Evolutionary conservation across 1,140 invertebrate species (phyloP).

Genomic region (Eubasilissa regina): DNA sequence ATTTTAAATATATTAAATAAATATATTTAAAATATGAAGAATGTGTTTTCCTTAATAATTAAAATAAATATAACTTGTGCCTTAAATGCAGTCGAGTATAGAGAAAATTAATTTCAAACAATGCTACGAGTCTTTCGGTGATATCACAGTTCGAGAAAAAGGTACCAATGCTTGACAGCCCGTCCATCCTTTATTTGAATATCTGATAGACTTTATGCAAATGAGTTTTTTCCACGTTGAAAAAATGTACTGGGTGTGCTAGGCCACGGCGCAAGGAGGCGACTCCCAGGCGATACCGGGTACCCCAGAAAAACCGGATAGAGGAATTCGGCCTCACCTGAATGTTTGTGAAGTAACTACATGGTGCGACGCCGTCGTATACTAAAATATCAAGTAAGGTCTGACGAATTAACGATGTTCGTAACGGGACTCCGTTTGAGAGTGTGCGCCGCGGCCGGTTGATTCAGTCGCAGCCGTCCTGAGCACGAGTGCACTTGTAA

Average conservation of each 20-base stretch:
- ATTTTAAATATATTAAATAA: too few relatives aligned
- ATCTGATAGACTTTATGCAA: slow-evolving; percentile 28
- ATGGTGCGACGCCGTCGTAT: not conserved
- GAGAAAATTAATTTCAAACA: too few relatives aligned
- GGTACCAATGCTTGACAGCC: too few relatives aligned
- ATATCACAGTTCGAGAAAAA: too few relatives aligned
- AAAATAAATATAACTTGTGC: too few relatives aligned
- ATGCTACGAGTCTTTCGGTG: too few relatives aligned
- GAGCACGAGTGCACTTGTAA: too few relatives aligned
- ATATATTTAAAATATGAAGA: too few relatives aligned
- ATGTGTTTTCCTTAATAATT: too few relatives aligned
- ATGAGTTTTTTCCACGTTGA: slow-evolving; percentile 20
- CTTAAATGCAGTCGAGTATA: too few relatives aligned
- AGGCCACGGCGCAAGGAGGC: slow-evolving; percentile 15
- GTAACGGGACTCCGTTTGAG: slow-evolving; percentile 18
- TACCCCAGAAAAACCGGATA: slow-evolving; percentile 22
- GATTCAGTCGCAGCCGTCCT: too few relatives aligned
- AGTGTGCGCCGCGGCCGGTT: not conserved
- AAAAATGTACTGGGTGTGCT: slow-evolving; percentile 38
- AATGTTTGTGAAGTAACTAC: slow-evolving; percentile 1
- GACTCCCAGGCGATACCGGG: not conserved
- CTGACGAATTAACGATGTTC: slow-evolving; percentile 33
- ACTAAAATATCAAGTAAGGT: slow-evolving; percentile 32
- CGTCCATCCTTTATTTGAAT: slow-evolving; percentile 10
- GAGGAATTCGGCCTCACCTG: slow-evolving; percentile 44